A percentile compares a stretch with the other conserved stretches of the same genome.
Evolutionary conservation across 2,888 invertebrate species (phyloP).

Genomic region (Cantharis rustica): DNA sequence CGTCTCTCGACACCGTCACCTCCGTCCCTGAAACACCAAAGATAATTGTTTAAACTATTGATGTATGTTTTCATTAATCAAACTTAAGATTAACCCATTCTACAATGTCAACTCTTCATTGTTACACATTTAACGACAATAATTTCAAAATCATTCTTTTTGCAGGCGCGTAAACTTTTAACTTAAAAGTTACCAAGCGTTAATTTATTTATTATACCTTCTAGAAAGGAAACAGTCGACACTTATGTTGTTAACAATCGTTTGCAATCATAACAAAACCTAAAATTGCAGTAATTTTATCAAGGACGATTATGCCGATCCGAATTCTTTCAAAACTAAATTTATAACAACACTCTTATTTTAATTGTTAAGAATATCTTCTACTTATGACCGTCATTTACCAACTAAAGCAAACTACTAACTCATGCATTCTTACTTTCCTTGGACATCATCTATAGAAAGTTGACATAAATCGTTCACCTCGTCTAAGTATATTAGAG

Average conservation of each 20-base stretch:
- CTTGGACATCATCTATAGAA: not conserved
- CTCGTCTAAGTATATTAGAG: not conserved
- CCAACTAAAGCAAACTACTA: not conserved
- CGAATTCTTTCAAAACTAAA: not conserved
- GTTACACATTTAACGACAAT: not conserved
- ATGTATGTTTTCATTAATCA: constrained; percentile 23
- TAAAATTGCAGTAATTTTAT: not conserved
- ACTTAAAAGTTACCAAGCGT: not conserved
- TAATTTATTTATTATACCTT: not conserved
- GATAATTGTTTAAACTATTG: constrained; percentile 34
- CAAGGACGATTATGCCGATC: not conserved
- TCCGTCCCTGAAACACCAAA: constrained; percentile 45
- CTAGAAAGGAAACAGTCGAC: not conserved
- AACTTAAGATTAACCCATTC: not conserved
- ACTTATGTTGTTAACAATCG: constrained; percentile 3
- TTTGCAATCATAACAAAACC: not conserved
- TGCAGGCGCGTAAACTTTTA: not conserved
- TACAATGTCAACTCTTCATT: not conserved
- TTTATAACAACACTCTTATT: not conserved
- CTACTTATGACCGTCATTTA: not conserved
- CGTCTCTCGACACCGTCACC: constrained; percentile 57
- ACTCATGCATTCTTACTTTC: not conserved
- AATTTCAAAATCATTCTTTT: not conserved
- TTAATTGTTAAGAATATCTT: not conserved
- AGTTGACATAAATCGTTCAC: not conserved